phyloP scores from a whole-genome alignment of 2,113 vertebrate species.

The Cyphomyrus plagiostoma region DNA sequence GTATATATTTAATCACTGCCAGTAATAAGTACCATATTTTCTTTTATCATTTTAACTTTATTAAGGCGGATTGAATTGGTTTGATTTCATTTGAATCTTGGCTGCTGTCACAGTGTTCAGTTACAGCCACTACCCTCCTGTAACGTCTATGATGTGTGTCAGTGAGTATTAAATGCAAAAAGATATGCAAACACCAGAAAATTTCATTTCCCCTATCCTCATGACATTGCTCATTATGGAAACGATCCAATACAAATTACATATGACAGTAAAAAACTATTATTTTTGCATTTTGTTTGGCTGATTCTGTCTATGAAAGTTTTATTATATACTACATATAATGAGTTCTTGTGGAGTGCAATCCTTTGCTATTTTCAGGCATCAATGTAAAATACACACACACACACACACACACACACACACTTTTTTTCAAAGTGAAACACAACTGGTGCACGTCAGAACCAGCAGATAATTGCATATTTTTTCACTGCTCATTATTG shows the following conservation, averaged over 20 bases:
- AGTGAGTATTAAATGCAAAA: not conserved
- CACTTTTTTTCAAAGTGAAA: constrained; percentile 15
- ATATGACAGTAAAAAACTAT: not conserved
- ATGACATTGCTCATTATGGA: constrained; percentile 6
- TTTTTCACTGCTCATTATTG: constrained; percentile 27
- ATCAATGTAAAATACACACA: not conserved
- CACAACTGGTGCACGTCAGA: constrained; percentile 30
- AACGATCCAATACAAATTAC: constrained; percentile 7
- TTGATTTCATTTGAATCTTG: not conserved
- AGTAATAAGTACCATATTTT: not conserved
- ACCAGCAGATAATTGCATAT: constrained; percentile 24
- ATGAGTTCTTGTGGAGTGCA: not conserved
- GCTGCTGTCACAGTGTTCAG: not conserved
- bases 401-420: not conserved
- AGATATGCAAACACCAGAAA: not conserved
- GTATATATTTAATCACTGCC: not conserved
- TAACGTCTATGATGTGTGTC: not conserved
- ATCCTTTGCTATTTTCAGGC: not conserved
- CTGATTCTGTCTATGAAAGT: not conserved
- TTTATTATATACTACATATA: not conserved
- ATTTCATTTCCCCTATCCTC: constrained; percentile 13
- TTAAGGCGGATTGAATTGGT: not conserved
- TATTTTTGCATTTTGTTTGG: not conserved
- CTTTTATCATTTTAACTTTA: not conserved
- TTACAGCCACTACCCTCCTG: not conserved